Evolutionary conservation across 2,888 invertebrate genomes (phyloP), one percentile per base, ranked within the genome.

Genomic region (Thymelicus sylvestris): DNA sequence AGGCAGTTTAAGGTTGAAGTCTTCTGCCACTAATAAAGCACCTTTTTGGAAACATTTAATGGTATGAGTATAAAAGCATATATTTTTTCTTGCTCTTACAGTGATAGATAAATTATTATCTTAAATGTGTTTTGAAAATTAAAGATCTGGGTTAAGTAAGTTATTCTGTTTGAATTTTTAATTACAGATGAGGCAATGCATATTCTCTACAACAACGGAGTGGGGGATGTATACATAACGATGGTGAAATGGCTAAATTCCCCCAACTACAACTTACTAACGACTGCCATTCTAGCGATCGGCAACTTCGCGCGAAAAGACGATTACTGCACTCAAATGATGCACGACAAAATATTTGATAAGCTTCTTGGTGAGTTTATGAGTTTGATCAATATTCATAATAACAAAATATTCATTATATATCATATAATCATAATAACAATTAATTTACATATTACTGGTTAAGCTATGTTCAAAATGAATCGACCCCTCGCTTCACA

Each of bases 291-390:
- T 5, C 91, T 98, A 74, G 97, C 98, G 0, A 94, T 98, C 76
- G 98, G 98, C 1, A 98, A 98, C 93, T 98, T 98, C 88, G 98
- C 98, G 0, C 94, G 98, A 59, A 96, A 96, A 76, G 98, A 98
- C 83, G 95, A 95, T 55, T 97, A 98, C 85, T 98, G 98, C 84
- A 95, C 96, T 64, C 95, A 96, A 74, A 97, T 98, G 96, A 97
- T 98, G 79, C 94, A 96, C 67, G 95, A 96, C 77, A 96, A 96
- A 44, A 95, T 98, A 63, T 96, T 96, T 83, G 95, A 96, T 79
- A 96, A 96, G 81, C 85, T 96, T 72, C 92, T 96, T 60, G 94
- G 95, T 95, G 80, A 86, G 87, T 81, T 64, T 0, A 13, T 44
- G 19, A 19, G 41, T 60, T 63, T 69, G 74, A 31, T 31, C 31